Percentiles rank a stretch among this genome's conserved stretches.
Conservation (phyloP, 2,113 vertebrate genomes). For the Phyllostomus hastatus region DNA sequence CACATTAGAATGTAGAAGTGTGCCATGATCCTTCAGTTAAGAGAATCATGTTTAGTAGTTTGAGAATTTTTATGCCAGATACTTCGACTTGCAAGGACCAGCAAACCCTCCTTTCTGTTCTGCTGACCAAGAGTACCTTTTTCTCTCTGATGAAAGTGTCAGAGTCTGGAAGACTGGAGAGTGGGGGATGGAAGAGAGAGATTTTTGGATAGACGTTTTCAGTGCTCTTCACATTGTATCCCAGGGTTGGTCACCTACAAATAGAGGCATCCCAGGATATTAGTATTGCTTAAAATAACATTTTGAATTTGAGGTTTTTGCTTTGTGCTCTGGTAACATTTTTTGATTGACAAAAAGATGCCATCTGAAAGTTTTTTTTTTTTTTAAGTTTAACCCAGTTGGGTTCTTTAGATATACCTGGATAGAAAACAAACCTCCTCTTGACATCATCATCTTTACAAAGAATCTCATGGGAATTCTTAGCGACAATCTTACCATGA, state of each 20-base stretch:
- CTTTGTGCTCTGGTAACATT: slow-evolving; percentile 14
- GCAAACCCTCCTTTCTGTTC: neutral
- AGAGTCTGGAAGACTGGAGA: neutral
- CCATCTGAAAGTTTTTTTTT: slow-evolving; percentile 38
- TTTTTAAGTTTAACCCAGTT: slow-evolving; percentile 43
- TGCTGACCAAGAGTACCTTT: neutral
- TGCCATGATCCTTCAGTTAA: neutral
- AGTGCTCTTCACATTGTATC: neutral
- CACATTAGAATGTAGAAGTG: neutral
- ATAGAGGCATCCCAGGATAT: neutral
- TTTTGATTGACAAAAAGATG: slow-evolving; percentile 22
- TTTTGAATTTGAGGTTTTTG: slow-evolving; percentile 31
- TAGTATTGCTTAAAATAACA: slow-evolving; percentile 51
- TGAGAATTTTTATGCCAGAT: slow-evolving; percentile 1
- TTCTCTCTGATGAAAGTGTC: slow-evolving; percentile 17
- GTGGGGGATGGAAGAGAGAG: neutral
- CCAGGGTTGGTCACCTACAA: neutral
- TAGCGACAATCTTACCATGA: neutral
- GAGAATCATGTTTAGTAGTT: neutral
- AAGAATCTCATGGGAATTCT: slow-evolving; percentile 24
- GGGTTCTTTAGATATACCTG: neutral
- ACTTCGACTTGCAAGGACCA: neutral
- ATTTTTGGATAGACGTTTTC: neutral
- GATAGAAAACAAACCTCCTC: slow-evolving; percentile 39
- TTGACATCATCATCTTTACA: slow-evolving; percentile 26